Evolutionary conservation across 2,888 invertebrate genomes (phyloP).

Genomic region (Oligia fasciuncula): DNA sequence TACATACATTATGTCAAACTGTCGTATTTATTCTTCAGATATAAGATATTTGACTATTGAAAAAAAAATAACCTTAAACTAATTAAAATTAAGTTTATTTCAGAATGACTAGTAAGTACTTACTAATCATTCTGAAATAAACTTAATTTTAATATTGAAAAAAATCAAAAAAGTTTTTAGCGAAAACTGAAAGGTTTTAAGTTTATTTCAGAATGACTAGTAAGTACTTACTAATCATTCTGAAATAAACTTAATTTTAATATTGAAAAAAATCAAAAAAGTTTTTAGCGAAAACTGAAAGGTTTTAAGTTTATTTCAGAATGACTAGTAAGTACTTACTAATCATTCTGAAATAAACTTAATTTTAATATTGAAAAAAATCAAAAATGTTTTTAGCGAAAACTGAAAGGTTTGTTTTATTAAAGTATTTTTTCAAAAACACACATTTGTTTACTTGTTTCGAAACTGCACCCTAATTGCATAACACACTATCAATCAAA

Average conservation of each 20-base stretch:
- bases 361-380: too few relatives aligned
- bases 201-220: background rate
- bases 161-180: background rate
- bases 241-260: too few relatives aligned
- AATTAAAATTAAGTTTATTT: background rate
- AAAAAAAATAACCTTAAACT: too few relatives aligned
- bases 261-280: background rate
- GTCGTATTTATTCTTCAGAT: too few relatives aligned
- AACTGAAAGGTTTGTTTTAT: background rate
- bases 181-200: background rate
- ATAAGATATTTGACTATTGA: too few relatives aligned
- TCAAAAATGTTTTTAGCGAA: background rate
- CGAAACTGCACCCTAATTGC: background rate
- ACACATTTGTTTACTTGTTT: background rate
- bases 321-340: background rate
- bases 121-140: too few relatives aligned
- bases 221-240: background rate
- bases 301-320: background rate
- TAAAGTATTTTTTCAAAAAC: background rate
- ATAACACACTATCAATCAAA: too few relatives aligned
- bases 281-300: background rate
- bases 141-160: too few relatives aligned
- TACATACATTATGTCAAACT: too few relatives aligned
- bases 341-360: too few relatives aligned
- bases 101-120: background rate